Evolutionary conservation across 1,140 invertebrate species (phyloP).

Genomic region (Chelonus insularis): DNA sequence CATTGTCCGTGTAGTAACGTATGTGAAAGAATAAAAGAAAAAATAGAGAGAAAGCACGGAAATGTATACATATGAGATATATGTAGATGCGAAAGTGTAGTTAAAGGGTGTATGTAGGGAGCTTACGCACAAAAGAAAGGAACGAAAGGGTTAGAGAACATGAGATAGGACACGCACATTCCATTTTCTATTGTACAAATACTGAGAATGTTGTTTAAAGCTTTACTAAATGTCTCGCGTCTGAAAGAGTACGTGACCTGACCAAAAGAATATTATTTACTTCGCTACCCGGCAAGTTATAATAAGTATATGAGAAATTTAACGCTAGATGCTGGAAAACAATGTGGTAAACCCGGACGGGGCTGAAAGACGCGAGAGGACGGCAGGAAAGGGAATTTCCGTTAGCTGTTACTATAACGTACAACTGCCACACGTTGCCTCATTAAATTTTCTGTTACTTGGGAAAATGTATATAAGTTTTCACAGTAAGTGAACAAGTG

Average conservation of each 20-base stretch:
- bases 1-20: not conserved
- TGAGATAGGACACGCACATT: not conserved
- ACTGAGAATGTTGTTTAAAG: not conserved
- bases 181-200: not conserved
- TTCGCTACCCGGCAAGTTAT: not conserved
- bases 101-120: too few relatives aligned
- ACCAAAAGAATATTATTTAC: slow-evolving; percentile 22
- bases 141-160: not conserved
- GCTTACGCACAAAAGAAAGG: too few relatives aligned
- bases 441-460: slow-evolving; percentile 21
- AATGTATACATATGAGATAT: too few relatives aligned
- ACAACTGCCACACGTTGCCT: slow-evolving; percentile 23
- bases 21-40: not conserved
- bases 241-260: slow-evolving; percentile 16
- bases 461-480: slow-evolving; percentile 1
- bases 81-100: too few relatives aligned
- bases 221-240: not conserved
- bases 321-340: slow-evolving; percentile 24
- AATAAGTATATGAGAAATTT: slow-evolving; percentile 32
- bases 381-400: slow-evolving; percentile 20
- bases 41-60: too few relatives aligned
- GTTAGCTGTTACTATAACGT: slow-evolving; percentile 26
- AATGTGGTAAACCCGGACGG: slow-evolving; percentile 26
- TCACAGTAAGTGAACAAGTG: not conserved
- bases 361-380: slow-evolving; percentile 15